Conservation (phyloP, 2,888 invertebrate genomes). For the Drosophila mulleri region DNA sequence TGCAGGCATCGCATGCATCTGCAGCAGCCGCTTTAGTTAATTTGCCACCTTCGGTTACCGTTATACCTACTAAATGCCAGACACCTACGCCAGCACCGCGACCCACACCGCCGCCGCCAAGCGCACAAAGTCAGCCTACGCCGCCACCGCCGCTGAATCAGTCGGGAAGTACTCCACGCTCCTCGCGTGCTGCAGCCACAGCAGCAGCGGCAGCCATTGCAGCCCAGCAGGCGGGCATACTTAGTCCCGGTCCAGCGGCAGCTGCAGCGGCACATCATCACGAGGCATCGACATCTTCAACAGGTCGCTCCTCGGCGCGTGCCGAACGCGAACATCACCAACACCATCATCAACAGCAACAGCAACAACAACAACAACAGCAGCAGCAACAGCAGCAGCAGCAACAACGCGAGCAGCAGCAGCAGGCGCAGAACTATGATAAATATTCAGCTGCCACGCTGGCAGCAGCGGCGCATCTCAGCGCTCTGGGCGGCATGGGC, state of each 20-base stretch:
- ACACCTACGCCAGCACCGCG: slow-evolving; percentile 86
- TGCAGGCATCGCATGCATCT: slow-evolving; percentile 67
- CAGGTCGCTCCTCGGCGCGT: slow-evolving; percentile 68
- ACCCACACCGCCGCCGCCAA: slow-evolving; percentile 85
- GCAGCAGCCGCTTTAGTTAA: slow-evolving; percentile 78
- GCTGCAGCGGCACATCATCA: slow-evolving; percentile 67
- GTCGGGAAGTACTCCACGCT: slow-evolving; percentile 70
- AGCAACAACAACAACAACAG: slow-evolving; percentile 75
- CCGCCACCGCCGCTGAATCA: slow-evolving; percentile 73
- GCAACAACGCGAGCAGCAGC: slow-evolving; percentile 76
- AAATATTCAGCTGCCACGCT: slow-evolving; percentile 86
- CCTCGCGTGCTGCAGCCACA: slow-evolving; percentile 78
- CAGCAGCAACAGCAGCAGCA: slow-evolving; percentile 76
- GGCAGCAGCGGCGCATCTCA: slow-evolving; percentile 85
- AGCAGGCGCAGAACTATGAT: slow-evolving; percentile 82
- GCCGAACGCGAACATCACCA: slow-evolving; percentile 73
- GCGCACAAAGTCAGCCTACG: slow-evolving; percentile 83
- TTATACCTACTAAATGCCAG: slow-evolving; percentile 84
- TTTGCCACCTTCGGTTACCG: slow-evolving; percentile 83
- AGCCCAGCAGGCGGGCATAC: slow-evolving; percentile 65
- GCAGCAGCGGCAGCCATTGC: slow-evolving; percentile 74
- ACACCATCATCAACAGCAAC: slow-evolving; percentile 72
- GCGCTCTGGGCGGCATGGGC: slow-evolving; percentile 82
- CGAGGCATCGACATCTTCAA: slow-evolving; percentile 59
- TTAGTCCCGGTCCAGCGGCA: slow-evolving; percentile 71